Evolutionary conservation across 92 coral and sea anemone genomes (phyloP).

Genomic region (Bergia puertoricense): DNA sequence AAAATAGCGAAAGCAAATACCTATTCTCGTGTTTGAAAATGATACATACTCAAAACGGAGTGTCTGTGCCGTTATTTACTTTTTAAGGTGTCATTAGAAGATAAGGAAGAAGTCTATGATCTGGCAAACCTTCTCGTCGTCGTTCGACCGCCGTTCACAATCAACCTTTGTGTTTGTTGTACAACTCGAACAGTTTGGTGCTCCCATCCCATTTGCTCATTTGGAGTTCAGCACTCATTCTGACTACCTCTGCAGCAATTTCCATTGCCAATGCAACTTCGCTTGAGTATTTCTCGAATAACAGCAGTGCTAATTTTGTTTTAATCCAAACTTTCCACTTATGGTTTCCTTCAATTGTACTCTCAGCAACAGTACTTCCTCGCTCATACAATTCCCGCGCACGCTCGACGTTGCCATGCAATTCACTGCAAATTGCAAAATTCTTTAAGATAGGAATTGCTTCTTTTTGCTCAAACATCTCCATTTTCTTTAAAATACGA

Average conservation of each 20-base stretch:
- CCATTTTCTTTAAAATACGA: slow-evolving; percentile 23
- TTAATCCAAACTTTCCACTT: slow-evolving; percentile 58
- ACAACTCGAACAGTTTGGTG: slow-evolving; percentile 22
- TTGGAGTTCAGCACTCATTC: slow-evolving; percentile 38
- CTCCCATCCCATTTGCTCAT: slow-evolving; percentile 14
- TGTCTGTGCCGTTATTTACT: too few relatives aligned
- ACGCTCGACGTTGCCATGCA: background rate
- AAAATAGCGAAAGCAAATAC: too few relatives aligned
- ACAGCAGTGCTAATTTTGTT: slow-evolving; percentile 40
- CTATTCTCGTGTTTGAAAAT: too few relatives aligned
- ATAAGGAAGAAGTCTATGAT: too few relatives aligned
- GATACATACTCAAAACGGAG: too few relatives aligned
- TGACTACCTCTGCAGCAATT: slow-evolving; percentile 40
- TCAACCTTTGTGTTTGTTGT: slow-evolving; percentile 8
- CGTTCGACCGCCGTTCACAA: background rate
- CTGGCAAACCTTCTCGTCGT: background rate
- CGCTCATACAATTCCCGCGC: slow-evolving; percentile 37
- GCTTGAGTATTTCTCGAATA: slow-evolving; percentile 7
- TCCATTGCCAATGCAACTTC: slow-evolving; percentile 18
- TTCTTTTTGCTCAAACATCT: slow-evolving; percentile 46
- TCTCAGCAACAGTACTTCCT: slow-evolving; percentile 37
- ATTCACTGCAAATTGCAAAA: slow-evolving; percentile 48
- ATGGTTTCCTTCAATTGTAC: slow-evolving; percentile 51
- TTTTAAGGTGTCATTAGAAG: too few relatives aligned
- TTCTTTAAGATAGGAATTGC: slow-evolving; percentile 46